phyloP scores from a whole-genome alignment of 2,797 vertebrate genomes.

The Gallinago stenura region DNA sequence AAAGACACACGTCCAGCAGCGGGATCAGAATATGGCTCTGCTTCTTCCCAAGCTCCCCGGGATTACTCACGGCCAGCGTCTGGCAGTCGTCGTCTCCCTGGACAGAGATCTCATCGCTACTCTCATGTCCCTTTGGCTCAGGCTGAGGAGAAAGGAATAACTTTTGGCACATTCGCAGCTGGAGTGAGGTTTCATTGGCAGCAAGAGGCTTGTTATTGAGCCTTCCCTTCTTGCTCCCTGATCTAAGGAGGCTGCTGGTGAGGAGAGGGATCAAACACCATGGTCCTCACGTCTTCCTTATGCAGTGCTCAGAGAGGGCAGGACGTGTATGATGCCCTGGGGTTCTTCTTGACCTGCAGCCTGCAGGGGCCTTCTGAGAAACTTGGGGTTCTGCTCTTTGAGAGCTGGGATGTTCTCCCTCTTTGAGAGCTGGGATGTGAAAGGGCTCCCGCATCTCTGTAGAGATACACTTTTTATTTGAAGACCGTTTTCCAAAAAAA shows the following conservation, averaged over 20 bases:
- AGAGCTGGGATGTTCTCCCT: neutral
- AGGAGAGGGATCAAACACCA: neutral
- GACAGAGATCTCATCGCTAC: neutral
- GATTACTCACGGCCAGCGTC: neutral
- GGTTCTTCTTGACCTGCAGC: neutral
- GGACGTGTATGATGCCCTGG: fast-evolving
- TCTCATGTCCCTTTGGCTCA: neutral
- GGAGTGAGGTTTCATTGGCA: neutral
- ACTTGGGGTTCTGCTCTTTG: neutral
- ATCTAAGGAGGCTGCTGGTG: neutral
- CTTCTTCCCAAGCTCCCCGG: neutral
- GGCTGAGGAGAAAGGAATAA: neutral
- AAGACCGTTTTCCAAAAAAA: neutral
- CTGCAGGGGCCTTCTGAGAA: neutral
- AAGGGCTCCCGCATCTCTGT: neutral
- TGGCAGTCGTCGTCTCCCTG: neutral
- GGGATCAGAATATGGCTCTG: neutral
- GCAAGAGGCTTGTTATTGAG: neutral
- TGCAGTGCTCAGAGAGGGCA: neutral
- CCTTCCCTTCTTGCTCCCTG: neutral
- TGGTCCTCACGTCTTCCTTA: neutral
- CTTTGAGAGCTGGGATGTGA: neutral
- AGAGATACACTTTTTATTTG: neutral
- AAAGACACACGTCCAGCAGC: fast-evolving
- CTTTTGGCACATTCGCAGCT: neutral